Evolutionary conservation across 2,797 vertebrate genomes (phyloP).

Genomic region (Gambelia wislizenii): DNA sequence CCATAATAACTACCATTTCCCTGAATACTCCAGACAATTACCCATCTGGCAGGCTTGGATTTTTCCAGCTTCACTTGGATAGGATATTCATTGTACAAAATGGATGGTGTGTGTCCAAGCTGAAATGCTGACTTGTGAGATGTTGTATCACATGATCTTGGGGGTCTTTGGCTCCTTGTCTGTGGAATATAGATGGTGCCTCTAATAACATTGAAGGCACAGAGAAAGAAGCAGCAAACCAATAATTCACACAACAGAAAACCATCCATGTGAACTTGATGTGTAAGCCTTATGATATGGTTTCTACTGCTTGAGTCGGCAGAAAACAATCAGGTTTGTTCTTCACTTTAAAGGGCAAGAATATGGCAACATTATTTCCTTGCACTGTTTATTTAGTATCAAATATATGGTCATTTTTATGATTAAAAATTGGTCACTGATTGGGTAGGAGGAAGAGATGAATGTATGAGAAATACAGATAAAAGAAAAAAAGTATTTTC

Average conservation of each 20-base stretch:
- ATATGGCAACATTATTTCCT: background rate
- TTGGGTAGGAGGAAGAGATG: background rate
- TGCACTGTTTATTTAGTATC: background rate
- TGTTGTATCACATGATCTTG: background rate
- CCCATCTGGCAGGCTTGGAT: conserved; percentile 60
- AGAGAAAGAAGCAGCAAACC: conserved; percentile 5
- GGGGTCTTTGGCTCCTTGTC: conserved; percentile 15
- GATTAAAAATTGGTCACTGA: background rate
- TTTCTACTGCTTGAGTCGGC: background rate
- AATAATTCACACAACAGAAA: conserved; percentile 1
- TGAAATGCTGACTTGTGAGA: conserved; percentile 56
- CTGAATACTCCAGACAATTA: conserved; percentile 68
- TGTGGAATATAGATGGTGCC: conserved; percentile 8
- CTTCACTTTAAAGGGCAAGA: background rate
- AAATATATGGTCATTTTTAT: background rate
- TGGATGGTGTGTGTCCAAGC: conserved; percentile 46
- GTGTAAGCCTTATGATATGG: background rate
- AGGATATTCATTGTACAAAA: conserved; percentile 61
- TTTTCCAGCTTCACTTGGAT: conserved; percentile 48
- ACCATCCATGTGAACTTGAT: background rate
- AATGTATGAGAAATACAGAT: background rate
- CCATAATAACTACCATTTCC: conserved; percentile 54
- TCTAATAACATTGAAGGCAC: background rate
- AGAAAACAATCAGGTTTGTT: conserved; percentile 14
- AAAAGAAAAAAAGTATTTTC: background rate